Evolutionary conservation across 2,113 vertebrate genomes (phyloP).

Genomic region (Lanius collurio): DNA sequence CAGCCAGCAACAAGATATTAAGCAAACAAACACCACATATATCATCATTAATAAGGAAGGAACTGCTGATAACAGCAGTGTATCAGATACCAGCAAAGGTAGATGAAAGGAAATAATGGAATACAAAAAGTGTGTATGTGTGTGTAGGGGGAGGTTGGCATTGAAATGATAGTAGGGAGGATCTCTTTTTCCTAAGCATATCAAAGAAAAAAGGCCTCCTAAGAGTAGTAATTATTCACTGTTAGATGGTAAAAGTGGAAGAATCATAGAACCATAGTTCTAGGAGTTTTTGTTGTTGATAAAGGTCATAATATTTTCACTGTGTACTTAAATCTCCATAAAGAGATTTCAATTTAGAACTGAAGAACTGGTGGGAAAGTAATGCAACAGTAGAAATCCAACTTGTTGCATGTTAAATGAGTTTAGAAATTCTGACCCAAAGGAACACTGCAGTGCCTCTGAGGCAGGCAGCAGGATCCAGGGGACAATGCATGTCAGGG

Average conservation of each 20-base stretch:
- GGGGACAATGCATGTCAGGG: background rate
- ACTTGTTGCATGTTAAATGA: background rate
- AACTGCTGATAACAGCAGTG: slow-evolving; percentile 6
- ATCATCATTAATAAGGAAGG: slow-evolving; percentile 24
- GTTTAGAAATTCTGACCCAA: background rate
- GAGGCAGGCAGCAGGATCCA: background rate
- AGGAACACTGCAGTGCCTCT: background rate
- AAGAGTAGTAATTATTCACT: background rate
- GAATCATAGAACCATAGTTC: background rate
- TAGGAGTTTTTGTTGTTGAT: background rate
- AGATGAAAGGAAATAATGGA: background rate
- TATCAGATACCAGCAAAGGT: background rate
- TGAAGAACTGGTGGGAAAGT: background rate
- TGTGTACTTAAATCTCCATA: background rate
- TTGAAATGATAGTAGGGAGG: background rate
- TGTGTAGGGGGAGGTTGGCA: background rate
- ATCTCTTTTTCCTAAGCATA: background rate
- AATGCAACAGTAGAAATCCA: background rate
- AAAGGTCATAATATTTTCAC: background rate
- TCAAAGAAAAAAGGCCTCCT: background rate
- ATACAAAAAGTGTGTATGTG: background rate
- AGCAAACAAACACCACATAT: background rate
- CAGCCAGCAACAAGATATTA: slow-evolving; percentile 31
- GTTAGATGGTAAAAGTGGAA: background rate
- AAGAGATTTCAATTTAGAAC: background rate